Percentiles rank a stretch among this genome's conserved stretches.
These are phyloP conservation scores for Dryas iulia DNA, from an alignment of 1,140 invertebrate species.

Conservation along the genomic window DNA sequence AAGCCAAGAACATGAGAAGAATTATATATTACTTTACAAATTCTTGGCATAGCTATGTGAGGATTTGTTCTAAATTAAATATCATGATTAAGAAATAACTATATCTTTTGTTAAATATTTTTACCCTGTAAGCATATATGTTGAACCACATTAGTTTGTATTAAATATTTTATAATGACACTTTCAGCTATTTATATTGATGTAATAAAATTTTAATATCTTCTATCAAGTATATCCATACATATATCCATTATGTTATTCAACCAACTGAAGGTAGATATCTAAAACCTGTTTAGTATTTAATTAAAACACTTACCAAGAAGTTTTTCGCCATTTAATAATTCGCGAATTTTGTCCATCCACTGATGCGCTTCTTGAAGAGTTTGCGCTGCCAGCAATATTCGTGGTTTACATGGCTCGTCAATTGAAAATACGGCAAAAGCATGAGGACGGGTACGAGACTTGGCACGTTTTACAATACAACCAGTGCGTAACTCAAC, in stretches of 20 bases:
- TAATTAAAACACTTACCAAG: slow-evolving; percentile 46
- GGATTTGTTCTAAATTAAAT: background rate
- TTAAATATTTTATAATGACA: background rate
- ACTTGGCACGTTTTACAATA: slow-evolving; percentile 62
- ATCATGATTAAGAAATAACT: no score
- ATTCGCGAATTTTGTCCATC: slow-evolving; percentile 69
- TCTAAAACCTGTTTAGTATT: background rate
- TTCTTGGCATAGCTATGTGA: background rate
- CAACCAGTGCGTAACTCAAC: slow-evolving; percentile 60
- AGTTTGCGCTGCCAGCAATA: slow-evolving; percentile 58
- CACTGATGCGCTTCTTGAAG: slow-evolving; percentile 60
- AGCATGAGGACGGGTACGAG: slow-evolving; percentile 62
- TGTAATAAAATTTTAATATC: background rate
- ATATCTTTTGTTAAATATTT: no score
- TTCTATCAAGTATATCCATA: no score
- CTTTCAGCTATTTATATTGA: background rate
- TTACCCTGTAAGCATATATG: no score
- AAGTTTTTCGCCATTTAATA: slow-evolving; percentile 55
- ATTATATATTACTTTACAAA: background rate
- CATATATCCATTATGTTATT: no score
- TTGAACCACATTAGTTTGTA: no score
- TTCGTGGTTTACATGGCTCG: slow-evolving; percentile 58
- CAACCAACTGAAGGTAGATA: slow-evolving; percentile 54
- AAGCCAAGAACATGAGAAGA: slow-evolving; percentile 25
- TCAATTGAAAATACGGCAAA: slow-evolving; percentile 66